Evolutionary conservation across 2,113 vertebrate genomes (phyloP).

Genomic region (Gymnocephalus cernua): DNA sequence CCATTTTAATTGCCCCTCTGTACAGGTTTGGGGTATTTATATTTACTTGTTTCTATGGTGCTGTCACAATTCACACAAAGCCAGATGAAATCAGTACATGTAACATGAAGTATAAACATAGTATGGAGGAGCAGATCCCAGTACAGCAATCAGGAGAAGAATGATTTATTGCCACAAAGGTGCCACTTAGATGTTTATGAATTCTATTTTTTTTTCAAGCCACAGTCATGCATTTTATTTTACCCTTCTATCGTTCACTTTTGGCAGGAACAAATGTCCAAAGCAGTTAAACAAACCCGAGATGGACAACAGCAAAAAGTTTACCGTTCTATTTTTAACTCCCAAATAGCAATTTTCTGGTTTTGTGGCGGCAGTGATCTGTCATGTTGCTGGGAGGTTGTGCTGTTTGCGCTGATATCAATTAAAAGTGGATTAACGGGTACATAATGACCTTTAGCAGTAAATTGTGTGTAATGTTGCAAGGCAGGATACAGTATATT

Average conservation of each 20-base stretch:
- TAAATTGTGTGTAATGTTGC: conserved; percentile 92
- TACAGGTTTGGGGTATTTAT: conserved; percentile 78
- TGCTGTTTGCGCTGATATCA: conserved; percentile 89
- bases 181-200: conserved; percentile 50
- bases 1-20: conserved; percentile 82
- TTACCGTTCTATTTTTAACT: conserved; percentile 74
- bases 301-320: conserved; percentile 63
- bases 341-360: conserved; percentile 79
- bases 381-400: conserved; percentile 86
- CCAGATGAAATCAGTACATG: conserved; percentile 78
- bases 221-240: not conserved
- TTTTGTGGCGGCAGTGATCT: conserved; percentile 82
- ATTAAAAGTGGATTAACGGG: conserved; percentile 91
- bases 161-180: conserved; percentile 47
- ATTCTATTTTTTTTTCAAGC: not conserved
- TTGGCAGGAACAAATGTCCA: conserved; percentile 29
- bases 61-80: conserved; percentile 75
- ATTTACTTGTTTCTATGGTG: conserved; percentile 79
- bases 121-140: conserved; percentile 33
- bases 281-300: conserved; percentile 27
- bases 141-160: conserved; percentile 19
- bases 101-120: conserved; percentile 47
- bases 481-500: conserved; percentile 90
- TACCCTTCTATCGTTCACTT: not conserved
- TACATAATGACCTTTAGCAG: conserved; percentile 91